Evolutionary conservation across 2,113 vertebrate species (phyloP).

Genomic region (Tympanuchus pallidicinctus): DNA sequence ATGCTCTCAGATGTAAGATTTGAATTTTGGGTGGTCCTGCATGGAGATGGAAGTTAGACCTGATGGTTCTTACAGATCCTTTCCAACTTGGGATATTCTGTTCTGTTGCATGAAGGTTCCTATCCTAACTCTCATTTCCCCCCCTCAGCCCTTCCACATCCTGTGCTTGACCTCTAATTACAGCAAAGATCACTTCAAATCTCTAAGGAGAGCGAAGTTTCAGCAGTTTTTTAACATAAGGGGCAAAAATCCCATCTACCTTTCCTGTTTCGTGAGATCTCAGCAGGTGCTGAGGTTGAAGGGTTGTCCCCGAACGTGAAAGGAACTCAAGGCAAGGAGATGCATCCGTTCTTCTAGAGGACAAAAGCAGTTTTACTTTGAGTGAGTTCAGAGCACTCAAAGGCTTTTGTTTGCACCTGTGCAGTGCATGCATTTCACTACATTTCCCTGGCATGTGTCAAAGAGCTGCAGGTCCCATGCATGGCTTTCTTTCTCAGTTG

Average conservation of each 20-base stretch:
- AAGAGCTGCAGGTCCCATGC: background rate
- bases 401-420: background rate
- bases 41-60: background rate
- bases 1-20: background rate
- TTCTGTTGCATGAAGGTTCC: background rate
- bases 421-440: background rate
- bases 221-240: background rate
- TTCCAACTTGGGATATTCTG: background rate
- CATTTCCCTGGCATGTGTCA: background rate
- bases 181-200: background rate
- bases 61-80: background rate
- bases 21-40: background rate
- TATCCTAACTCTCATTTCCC: background rate
- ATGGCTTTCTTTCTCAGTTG: background rate
- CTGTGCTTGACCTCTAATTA: background rate
- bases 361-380: slow-evolving; percentile 5
- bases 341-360: background rate
- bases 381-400: slow-evolving; percentile 36
- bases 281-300: background rate
- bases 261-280: slow-evolving; percentile 29
- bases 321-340: background rate
- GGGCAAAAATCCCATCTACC: background rate
- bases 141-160: background rate
- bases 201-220: background rate
- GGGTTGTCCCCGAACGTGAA: background rate